These are phyloP conservation scores for Drosophila sp. DNA, from an alignment of 1,140 invertebrate species.

Conservation along the genomic window DNA sequence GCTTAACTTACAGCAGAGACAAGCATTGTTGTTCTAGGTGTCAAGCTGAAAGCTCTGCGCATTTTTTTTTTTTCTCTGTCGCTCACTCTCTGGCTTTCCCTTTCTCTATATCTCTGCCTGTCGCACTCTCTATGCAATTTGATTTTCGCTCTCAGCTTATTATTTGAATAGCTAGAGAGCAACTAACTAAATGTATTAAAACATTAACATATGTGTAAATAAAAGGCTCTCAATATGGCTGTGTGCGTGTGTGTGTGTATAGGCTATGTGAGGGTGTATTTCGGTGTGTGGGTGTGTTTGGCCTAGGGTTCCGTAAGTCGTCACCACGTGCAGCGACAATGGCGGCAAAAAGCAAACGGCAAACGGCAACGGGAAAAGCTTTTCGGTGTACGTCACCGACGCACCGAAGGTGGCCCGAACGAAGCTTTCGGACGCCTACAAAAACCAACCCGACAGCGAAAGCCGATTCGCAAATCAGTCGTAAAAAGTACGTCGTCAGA, in stretches of 20 bases:
- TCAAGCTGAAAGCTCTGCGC: slow-evolving; percentile 20
- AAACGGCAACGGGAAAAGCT: slow-evolving; percentile 32
- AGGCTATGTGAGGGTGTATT: slow-evolving; percentile 42
- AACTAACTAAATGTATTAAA: slow-evolving; percentile 43
- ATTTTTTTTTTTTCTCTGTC: too few relatives aligned
- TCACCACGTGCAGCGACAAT: slow-evolving; percentile 34
- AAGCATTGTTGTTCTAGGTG: slow-evolving; percentile 15
- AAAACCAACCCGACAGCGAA: slow-evolving; percentile 75
- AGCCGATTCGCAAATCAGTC: slow-evolving; percentile 78
- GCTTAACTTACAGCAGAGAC: slow-evolving; percentile 11
- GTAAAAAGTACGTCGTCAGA: slow-evolving; percentile 84
- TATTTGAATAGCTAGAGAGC: not conserved
- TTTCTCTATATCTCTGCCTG: not conserved
- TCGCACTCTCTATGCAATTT: not conserved
- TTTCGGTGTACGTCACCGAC: slow-evolving; percentile 54
- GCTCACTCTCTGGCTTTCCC: not conserved
- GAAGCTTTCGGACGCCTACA: slow-evolving; percentile 72
- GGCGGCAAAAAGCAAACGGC: slow-evolving; percentile 5
- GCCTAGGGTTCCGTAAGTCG: slow-evolving; percentile 27
- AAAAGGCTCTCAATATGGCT: slow-evolving; percentile 1
- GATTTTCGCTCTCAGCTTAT: not conserved
- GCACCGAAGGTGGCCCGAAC: slow-evolving; percentile 51
- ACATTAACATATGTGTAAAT: slow-evolving; percentile 66
- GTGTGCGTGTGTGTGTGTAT: slow-evolving; percentile 6
- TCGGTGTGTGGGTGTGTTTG: slow-evolving; percentile 22